Conservation (phyloP, 1,140 invertebrate species). For the Caenorhabditis latens region DNA sequence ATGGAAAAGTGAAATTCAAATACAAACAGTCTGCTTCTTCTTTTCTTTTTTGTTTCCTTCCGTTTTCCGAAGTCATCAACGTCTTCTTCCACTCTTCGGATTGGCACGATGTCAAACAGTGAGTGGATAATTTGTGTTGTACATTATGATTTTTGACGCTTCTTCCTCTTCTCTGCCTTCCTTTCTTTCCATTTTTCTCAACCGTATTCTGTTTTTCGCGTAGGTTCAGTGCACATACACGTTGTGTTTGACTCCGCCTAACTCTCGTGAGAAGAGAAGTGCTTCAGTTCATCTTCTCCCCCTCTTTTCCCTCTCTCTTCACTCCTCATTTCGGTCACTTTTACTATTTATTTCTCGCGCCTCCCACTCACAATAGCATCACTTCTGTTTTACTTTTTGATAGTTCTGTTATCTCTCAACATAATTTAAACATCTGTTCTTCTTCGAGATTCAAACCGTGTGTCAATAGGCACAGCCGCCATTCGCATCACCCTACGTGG, state of each 20-base stretch:
- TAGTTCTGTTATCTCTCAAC: not conserved
- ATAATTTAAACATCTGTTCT: conserved; percentile 5
- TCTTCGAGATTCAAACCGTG: not conserved
- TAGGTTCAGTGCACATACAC: conserved; percentile 21
- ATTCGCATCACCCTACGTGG: not conserved
- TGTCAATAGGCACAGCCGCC: conserved; percentile 39
- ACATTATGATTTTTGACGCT: not conserved
- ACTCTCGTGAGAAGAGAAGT: conserved; percentile 54
- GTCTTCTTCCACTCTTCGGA: not conserved
- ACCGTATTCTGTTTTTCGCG: not conserved
- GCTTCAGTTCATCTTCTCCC: conserved; percentile 41
- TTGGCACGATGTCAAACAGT: not conserved
- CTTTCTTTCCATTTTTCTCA: not conserved
- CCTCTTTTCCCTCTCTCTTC: not conserved
- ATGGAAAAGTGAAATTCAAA: conserved; percentile 2
- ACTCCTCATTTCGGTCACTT: conserved; percentile 13
- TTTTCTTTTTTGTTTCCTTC: not conserved
- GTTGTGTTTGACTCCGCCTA: conserved; percentile 35
- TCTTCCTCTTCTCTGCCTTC: not conserved
- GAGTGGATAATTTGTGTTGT: conserved; percentile 39
- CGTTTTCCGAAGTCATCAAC: conserved; percentile 39
- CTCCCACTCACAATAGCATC: not conserved
- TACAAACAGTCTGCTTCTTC: conserved; percentile 7
- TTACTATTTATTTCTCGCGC: conserved; percentile 25
- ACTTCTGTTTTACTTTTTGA: not conserved